Percentiles rank a stretch among this genome's conserved stretches.
phyloP scores from a whole-genome alignment of 2,888 invertebrate species.

The Acanthoscelides obtectus region DNA sequence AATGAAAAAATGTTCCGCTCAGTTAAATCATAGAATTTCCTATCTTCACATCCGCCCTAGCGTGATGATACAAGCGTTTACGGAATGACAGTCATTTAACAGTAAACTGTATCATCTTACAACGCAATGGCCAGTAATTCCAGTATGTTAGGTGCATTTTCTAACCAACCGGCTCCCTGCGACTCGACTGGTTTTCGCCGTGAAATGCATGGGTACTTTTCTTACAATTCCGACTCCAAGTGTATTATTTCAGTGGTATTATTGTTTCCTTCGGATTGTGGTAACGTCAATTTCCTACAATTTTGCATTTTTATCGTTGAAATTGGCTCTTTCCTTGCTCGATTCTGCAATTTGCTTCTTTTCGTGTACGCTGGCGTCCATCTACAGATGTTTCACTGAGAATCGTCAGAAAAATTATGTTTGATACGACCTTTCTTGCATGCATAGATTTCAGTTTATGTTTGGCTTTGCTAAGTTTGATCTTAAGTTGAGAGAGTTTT shows the following conservation, averaged over 20 bases:
- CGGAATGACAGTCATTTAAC: not conserved
- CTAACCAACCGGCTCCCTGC: not conserved
- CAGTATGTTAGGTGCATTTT: not conserved
- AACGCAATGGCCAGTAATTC: not conserved
- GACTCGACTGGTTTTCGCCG: not conserved
- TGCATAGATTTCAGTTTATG: too few species aligned
- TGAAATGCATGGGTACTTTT: not conserved
- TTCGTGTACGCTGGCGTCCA: not conserved
- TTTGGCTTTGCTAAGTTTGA: too few species aligned
- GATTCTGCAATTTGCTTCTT: not conserved
- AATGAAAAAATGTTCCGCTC: too few species aligned
- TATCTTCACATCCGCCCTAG: not conserved
- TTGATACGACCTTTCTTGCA: too few species aligned
- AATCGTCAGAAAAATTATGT: too few species aligned
- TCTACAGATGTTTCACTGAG: not conserved
- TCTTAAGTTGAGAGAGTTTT: too few species aligned
- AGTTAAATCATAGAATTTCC: not conserved
- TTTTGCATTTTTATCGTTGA: not conserved
- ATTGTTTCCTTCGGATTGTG: not conserved
- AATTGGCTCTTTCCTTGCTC: not conserved
- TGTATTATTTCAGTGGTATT: not conserved
- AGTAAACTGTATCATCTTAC: not conserved
- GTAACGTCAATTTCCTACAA: not conserved
- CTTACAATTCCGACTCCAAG: not conserved
- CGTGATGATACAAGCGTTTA: not conserved